Evolutionary conservation across 2,888 invertebrate genomes (phyloP), one percentile per base, ranked within the genome.

Genomic region (Sepiola atlantica): DNA sequence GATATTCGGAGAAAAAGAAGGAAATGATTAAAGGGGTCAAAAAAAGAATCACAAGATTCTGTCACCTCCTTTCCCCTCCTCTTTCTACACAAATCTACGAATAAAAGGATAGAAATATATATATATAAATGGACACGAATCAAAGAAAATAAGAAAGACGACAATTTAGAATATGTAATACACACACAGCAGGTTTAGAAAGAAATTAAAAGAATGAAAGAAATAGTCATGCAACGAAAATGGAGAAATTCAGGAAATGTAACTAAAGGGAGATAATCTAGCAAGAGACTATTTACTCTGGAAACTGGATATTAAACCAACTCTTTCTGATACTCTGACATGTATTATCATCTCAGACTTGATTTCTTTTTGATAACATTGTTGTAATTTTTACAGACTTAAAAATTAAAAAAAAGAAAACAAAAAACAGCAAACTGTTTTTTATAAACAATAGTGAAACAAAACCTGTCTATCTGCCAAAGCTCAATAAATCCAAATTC

Each of bases 381-480:
- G 77, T 4, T 77, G 12, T 77, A 14, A 77, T 77, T 16, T 77
- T n/a, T 32, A 32, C 4, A 16, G 77, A 32, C 77, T 77, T n/a
- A 21, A 77, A n/a, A 14, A n/a, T n/a, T n/a, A 16, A 12, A n/a
- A 77, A 18, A 4, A 8, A 4, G 6, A 77, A 77, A 77, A n/a
- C 77, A 77, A 77, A 77, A 77, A 77, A 4, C n/a, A 77, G 18
- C 16, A 77, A 77, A 77, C n/a, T 77, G 4, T 77, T 77, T n/a
- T 18, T 10, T 77, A 18, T 77, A 32, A 77, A 77, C 16, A 77
- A n/a, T 45, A 45, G 8, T n/a, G n/a, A 77, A 8, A 77, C 32
- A 77, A 77, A 77, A n/a, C 77, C 77, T 77, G 77, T 77, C n/a
- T n/a, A 77, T 77, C n/a, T 77, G n/a, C 77, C 77, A 77, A 77